These are phyloP conservation scores for Dendrocopos noguchii DNA, from an alignment of 2,113 vertebrate species.

Conservation along the genomic window DNA sequence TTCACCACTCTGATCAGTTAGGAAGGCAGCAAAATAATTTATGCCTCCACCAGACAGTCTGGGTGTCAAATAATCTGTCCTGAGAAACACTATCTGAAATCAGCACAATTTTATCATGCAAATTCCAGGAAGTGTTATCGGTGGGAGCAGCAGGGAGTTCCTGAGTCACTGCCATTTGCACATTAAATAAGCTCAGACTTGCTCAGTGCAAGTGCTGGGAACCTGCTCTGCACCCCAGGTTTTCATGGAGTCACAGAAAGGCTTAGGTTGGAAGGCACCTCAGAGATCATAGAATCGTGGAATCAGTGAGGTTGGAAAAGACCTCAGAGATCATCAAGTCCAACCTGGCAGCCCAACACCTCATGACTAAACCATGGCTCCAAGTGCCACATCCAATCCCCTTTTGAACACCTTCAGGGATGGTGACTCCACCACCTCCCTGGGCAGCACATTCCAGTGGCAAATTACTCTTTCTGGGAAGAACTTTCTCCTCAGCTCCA, in stretches of 20 bases:
- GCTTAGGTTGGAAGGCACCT: too few species aligned
- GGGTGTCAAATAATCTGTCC: slow-evolving; percentile 65
- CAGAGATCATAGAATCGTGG: too few species aligned
- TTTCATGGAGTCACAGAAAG: not conserved
- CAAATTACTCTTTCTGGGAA: too few species aligned
- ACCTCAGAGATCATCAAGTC: too few species aligned
- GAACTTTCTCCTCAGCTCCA: too few species aligned
- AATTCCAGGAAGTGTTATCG: slow-evolving; percentile 68
- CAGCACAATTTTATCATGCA: slow-evolving; percentile 73
- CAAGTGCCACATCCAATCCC: too few species aligned
- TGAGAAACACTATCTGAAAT: slow-evolving; percentile 60
- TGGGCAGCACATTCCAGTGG: too few species aligned
- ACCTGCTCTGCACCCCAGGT: not conserved
- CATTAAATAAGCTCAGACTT: slow-evolving; percentile 46
- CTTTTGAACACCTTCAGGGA: too few species aligned
- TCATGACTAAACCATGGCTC: too few species aligned
- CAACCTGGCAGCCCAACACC: too few species aligned
- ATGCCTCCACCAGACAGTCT: slow-evolving; percentile 60
- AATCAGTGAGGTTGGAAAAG: too few species aligned
- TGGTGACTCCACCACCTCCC: too few species aligned
- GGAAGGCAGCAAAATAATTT: slow-evolving; percentile 65
- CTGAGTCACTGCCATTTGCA: slow-evolving; percentile 62
- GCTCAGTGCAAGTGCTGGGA: not conserved
- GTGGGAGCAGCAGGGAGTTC: slow-evolving; percentile 69
- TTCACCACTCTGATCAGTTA: slow-evolving; percentile 42